Evolutionary conservation across 1,140 invertebrate species (phyloP), one percentile per base, ranked within the genome.

Genomic region (Rhyacophila brunnea): DNA sequence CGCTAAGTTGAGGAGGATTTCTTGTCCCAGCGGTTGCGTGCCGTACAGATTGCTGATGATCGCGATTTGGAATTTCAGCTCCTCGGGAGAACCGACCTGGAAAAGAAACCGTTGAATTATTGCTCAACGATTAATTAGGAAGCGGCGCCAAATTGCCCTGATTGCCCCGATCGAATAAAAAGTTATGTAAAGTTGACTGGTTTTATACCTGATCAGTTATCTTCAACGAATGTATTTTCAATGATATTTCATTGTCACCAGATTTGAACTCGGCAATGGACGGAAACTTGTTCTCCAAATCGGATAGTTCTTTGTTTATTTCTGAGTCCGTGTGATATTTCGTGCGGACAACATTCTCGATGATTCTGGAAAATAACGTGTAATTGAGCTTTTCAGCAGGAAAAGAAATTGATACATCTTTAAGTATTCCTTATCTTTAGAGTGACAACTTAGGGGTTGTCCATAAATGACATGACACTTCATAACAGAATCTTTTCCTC

Each of bases 31-130:
- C 1, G 92, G 88, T 67, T 95, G 89, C 6, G 90, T 87, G 5
- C 86, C 88, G 70, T 90, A 92, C 20, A 96, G 68, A 18, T 91
- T 92, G 28, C 93, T 93, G 10, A 96, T 76, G 15, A 97, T 70
- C 4, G 86, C 85, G 13, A 97, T 81, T 65, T 92, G 88, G 64
- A 88, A 86, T 78, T 93, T 93, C 1, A 77, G 81, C 72, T 92
- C 90, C 62, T 90, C 88, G 1, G 88, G 85, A 1, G 81, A 75
- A 1, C 87, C 87, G 58, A 87, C 76, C 87, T 90, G 67, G 17
- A 67, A 67, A 13, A 38, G 45, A 40, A 4, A n/a, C n/a, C n/a
- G n/a, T n/a, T n/a, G n/a, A n/a, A n/a, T n/a, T n/a, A n/a, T n/a
- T n/a, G n/a, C n/a, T n/a, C n/a, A n/a, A n/a, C n/a, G n/a, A n/a